Evolutionary conservation across 1,140 invertebrate genomes (phyloP), one percentile per base, ranked within the genome.

Genomic region (Caenorhabditis remanei): DNA sequence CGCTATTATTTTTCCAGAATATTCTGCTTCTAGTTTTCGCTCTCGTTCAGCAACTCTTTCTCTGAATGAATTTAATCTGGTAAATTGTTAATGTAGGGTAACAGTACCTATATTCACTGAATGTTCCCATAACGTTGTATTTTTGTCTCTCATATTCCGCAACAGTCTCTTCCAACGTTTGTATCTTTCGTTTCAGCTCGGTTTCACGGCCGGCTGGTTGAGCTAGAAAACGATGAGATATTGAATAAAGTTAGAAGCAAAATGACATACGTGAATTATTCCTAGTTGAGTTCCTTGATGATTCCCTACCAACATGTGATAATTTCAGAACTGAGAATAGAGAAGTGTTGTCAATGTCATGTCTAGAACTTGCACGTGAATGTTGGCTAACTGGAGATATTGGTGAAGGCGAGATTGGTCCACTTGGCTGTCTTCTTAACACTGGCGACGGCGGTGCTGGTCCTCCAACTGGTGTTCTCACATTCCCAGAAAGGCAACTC

Each of bases 81-180:
- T 3, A 58, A 58, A 16, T 4, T 6, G 21, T 0, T 85, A 11
- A 21, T 71, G 13, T 71, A 71, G 16, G 13, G 0, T 71, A 14
- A 0, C 3, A 9, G 24, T 43, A 86, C 85, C 83, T 86, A 83
- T 92, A 92, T 83, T 92, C 91, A 58, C 89, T 90, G 88, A 92
- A 92, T 16, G 91, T 91, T 7, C 91, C 91, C 90, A 92, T 91
- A 1, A 92, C 91, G 82, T 90, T 92, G 55, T 89, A 92, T 84
- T 92, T 92, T 87, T 92, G 91, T 24, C 90, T 56, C 89, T 92
- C 91, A 87, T 92, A 92, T 83, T 92, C 91, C 11, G 92, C 91
- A 19, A 92, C 92, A 43, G 91, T 92, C 50, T 92, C 91, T 87
- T 92, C 91, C 9, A 92, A 55, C 13, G 87, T 89, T 84, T 92